Evolutionary conservation across 2,797 vertebrate species (phyloP).

Genomic region (Ispidina lecontei): DNA sequence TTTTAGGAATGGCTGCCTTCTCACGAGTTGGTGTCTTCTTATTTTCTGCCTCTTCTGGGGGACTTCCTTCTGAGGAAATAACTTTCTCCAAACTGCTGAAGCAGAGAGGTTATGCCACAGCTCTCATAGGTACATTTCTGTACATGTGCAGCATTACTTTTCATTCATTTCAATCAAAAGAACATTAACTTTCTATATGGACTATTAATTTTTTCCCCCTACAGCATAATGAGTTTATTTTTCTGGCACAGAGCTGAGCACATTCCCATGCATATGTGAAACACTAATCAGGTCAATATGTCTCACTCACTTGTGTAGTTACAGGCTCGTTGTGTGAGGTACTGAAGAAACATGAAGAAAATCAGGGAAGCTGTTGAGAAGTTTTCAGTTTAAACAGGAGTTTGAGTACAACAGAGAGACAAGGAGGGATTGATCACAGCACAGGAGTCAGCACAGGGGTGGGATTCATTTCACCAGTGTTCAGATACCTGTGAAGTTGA

Average conservation of each 20-base stretch:
- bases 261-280: neutral
- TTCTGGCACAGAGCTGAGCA: neutral
- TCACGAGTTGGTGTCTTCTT: constrained; percentile 78
- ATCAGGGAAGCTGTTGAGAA: neutral
- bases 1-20: constrained; percentile 74
- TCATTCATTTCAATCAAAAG: neutral
- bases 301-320: neutral
- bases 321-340: neutral
- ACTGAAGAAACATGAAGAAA: neutral
- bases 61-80: constrained; percentile 85
- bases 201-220: neutral
- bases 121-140: constrained; percentile 83
- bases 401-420: neutral
- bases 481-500: neutral
- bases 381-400: neutral
- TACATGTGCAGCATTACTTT: neutral
- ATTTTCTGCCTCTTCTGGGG: constrained; percentile 87
- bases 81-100: constrained; percentile 86
- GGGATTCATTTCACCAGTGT: neutral
- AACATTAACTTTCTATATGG: neutral
- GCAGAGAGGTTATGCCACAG: constrained; percentile 85
- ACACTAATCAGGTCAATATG: neutral
- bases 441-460: neutral
- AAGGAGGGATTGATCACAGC: neutral
- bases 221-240: neutral